phyloP scores from a whole-genome alignment of 1,140 invertebrate species.

The Glossosoma conforme region DNA sequence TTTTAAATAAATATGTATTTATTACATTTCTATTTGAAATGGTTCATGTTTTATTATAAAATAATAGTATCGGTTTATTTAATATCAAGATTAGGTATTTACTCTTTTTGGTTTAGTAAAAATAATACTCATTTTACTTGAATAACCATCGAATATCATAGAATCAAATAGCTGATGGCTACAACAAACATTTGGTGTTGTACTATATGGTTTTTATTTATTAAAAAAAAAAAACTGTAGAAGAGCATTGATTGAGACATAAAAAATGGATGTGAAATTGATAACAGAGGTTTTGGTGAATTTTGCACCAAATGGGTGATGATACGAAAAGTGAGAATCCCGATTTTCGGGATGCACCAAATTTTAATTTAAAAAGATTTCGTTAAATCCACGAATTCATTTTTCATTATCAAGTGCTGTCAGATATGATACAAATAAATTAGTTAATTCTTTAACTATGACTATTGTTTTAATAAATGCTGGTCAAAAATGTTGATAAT shows the following conservation, averaged over 20 bases:
- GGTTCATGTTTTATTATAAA: background rate
- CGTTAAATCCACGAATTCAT: background rate
- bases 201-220: too few relatives aligned
- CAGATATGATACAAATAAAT: background rate
- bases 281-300: too few relatives aligned
- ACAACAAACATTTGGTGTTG: too few relatives aligned
- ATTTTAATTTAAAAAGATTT: background rate
- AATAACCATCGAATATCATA: too few relatives aligned
- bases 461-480: too few relatives aligned
- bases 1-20: background rate
- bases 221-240: too few relatives aligned
- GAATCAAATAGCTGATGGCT: too few relatives aligned
- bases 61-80: background rate
- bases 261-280: too few relatives aligned
- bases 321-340: background rate
- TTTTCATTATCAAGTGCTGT: background rate
- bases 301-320: background rate
- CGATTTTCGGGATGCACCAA: background rate
- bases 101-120: background rate
- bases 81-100: background rate
- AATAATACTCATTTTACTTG: too few relatives aligned
- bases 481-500: too few relatives aligned
- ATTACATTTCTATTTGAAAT: background rate
- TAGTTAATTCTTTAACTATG: too few relatives aligned
- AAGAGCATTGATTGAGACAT: too few relatives aligned